These are phyloP conservation scores for Macaca mulatta DNA, from an alignment of 2,113 vertebrate genomes.

Conservation along the genomic window DNA sequence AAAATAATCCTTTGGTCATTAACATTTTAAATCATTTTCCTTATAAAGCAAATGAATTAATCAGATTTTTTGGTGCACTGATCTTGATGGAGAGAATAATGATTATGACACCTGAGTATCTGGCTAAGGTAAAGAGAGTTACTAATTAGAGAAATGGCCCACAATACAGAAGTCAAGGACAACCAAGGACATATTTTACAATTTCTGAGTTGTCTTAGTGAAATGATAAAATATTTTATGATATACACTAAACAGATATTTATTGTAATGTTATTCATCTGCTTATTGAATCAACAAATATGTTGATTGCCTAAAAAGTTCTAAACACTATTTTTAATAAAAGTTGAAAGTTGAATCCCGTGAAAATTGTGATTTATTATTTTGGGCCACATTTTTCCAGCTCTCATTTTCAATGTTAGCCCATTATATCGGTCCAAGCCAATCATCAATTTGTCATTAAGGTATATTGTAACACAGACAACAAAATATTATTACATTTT, in stretches of 20 bases:
- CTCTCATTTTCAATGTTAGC: background rate
- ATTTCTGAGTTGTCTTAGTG: background rate
- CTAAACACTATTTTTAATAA: background rate
- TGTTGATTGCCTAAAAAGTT: background rate
- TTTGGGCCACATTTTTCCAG: background rate
- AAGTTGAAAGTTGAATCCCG: background rate
- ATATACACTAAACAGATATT: background rate
- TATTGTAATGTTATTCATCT: background rate
- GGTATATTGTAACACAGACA: background rate
- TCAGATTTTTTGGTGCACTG: background rate
- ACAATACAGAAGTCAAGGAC: background rate
- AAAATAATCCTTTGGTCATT: background rate
- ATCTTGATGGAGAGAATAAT: background rate
- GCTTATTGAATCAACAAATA: background rate
- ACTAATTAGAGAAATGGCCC: background rate
- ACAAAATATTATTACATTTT: background rate
- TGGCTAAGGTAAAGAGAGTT: background rate
- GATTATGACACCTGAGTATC: background rate
- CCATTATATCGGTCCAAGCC: background rate
- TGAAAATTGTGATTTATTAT: background rate
- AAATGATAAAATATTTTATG: background rate
- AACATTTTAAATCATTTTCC: background rate
- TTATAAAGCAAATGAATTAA: background rate
- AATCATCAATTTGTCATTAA: background rate
- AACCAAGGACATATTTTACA: background rate